Evolutionary conservation across 2,797 vertebrate genomes (phyloP), one percentile per base, ranked within the genome.

Genomic region (Peromyscus attwateri): DNA sequence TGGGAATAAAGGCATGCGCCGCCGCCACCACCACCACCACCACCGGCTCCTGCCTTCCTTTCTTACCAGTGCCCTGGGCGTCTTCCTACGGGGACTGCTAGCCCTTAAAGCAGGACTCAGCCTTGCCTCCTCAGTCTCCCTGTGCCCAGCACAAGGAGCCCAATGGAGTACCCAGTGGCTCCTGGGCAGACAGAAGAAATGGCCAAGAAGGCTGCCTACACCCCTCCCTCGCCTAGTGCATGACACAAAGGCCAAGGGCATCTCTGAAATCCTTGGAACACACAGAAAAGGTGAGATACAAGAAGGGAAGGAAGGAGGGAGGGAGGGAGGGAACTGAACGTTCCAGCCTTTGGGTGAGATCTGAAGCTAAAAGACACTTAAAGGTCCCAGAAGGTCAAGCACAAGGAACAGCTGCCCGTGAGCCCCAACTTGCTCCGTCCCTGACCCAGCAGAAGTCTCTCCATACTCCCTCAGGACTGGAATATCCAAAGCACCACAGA

Each of bases 321-420:
- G 29, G 6, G 27, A 79, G 49, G 60, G 37, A 64, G 16, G 73
- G 1, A 29, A 4, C 66, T 77, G 52, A 37, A 79, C 71, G 57
- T 75, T 79, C 57, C 55, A 79, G 62, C n/a, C 9, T 9, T 46
- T 85, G 40, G 3, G n/a, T 8, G 19, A 90, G 84, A 96, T 71
- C 83, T 2, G 17, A 57, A n/a, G 60, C 40, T 60, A 46, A 37
- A 55, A 76, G 81, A 76, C 23, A 7, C 52, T 40, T 3, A 6
- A 94, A 40, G 87, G 37, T 27, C 25, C 73, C 37, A 37, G 90
- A 93, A 96, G 87, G 95, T 93, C 95, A 96, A 68, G 71, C 71
- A 93, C 93, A 91, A 31, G 29, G 57, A 87, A 55, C 0, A 29
- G 83, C 89, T 92, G 71, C 19, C 60, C 40, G 1, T 52, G 43